These are phyloP conservation scores for Styela clava DNA, from an alignment of 23 tunicate species.

Conservation along the genomic window DNA sequence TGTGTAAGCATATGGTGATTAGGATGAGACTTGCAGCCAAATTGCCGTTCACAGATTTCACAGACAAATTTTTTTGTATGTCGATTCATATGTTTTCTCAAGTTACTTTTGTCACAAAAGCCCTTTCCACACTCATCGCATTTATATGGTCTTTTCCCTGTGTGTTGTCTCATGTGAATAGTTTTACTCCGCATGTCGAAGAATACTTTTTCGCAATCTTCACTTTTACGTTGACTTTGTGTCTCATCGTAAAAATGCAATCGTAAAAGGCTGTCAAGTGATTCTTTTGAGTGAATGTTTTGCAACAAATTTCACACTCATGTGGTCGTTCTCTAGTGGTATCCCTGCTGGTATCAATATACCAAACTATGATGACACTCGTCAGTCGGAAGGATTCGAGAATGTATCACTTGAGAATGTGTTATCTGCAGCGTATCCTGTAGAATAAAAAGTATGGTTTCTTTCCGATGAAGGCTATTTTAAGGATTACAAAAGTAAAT, in stretches of 20 bases:
- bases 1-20: background rate
- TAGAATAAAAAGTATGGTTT: slow-evolving; percentile 28
- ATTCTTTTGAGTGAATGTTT: too few species aligned
- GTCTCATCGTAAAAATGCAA: too few species aligned
- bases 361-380: slow-evolving; percentile 26
- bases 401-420: slow-evolving; percentile 33
- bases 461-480: slow-evolving; percentile 22
- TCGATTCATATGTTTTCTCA: background rate
- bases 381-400: slow-evolving; percentile 29
- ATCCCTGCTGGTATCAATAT: slow-evolving; percentile 29
- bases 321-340: too few species aligned
- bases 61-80: background rate
- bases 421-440: slow-evolving; percentile 26
- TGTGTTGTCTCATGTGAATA: background rate
- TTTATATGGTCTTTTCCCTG: background rate
- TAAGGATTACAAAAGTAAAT: slow-evolving; percentile 27
- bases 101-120: background rate
- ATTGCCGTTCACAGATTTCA: background rate
- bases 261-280: too few species aligned
- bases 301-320: too few species aligned
- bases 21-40: background rate
- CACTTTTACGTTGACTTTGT: too few species aligned
- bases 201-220: too few species aligned
- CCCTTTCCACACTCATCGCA: background rate
- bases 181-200: too few species aligned